Conservation (phyloP, 2,113 vertebrate species). For the Tupaia chinensis region DNA sequence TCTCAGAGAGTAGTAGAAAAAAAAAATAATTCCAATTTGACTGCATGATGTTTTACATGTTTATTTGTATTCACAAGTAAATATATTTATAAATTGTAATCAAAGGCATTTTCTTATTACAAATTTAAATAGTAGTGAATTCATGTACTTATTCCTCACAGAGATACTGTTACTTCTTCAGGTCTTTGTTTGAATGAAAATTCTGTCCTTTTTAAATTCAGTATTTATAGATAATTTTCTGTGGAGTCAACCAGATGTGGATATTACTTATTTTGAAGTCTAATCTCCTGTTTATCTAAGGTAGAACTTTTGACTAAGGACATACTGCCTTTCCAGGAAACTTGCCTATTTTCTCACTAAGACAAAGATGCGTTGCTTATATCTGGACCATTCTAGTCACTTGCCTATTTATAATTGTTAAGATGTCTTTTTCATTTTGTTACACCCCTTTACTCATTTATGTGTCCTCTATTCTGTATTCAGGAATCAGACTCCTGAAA, state of each 20-base stretch:
- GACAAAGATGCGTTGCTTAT: background rate
- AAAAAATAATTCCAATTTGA: background rate
- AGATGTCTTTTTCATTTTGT: background rate
- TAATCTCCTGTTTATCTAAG: background rate
- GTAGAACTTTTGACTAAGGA: background rate
- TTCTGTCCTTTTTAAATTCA: background rate
- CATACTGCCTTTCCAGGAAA: background rate
- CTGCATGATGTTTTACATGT: background rate
- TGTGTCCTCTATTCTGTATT: background rate
- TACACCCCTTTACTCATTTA: background rate
- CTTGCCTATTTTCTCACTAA: background rate
- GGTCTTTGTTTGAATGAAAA: background rate
- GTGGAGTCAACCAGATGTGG: background rate
- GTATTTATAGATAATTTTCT: background rate
- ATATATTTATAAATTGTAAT: slow-evolving; percentile 4
- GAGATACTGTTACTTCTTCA: background rate
- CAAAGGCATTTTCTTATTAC: background rate
- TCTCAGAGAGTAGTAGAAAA: background rate
- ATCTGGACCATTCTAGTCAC: background rate
- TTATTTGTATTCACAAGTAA: background rate
- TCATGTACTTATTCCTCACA: background rate
- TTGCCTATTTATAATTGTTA: background rate
- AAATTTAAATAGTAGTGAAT: background rate
- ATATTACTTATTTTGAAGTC: background rate
- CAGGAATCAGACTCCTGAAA: background rate